Percentiles rank a stretch among this genome's conserved stretches.
Evolutionary conservation across 2,888 invertebrate species (phyloP).

Genomic region (Apamea sordens): DNA sequence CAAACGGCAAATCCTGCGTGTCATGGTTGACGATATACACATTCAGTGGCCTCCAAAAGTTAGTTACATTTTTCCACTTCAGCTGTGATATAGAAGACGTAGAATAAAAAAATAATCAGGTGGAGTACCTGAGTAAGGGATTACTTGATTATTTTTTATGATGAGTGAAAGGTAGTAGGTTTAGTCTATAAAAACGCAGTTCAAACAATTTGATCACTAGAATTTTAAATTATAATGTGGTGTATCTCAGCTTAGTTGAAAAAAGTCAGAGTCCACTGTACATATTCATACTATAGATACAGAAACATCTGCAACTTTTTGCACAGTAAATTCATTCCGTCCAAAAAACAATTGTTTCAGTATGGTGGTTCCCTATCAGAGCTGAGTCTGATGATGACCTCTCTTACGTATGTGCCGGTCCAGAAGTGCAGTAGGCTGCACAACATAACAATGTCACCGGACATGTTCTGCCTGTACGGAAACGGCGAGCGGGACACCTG

Average conservation of each 20-base stretch:
- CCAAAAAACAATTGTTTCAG: slow-evolving; percentile 69
- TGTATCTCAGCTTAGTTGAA: background rate
- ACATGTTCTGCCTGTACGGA: slow-evolving; percentile 86
- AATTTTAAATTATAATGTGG: background rate
- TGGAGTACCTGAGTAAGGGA: no score
- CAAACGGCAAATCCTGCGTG: background rate
- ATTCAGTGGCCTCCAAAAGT: no score
- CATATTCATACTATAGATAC: background rate
- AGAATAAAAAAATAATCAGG: no score
- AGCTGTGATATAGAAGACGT: no score
- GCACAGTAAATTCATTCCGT: background rate
- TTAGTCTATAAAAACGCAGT: background rate
- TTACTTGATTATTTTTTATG: no score
- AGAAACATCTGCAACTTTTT: background rate
- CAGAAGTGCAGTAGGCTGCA: slow-evolving; percentile 73
- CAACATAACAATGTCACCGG: slow-evolving; percentile 68
- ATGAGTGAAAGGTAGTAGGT: no score
- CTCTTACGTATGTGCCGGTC: slow-evolving; percentile 71
- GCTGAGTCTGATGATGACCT: slow-evolving; percentile 75
- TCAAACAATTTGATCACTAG: background rate
- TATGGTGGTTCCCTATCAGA: slow-evolving; percentile 77
- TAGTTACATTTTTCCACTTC: no score
- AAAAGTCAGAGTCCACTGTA: background rate
- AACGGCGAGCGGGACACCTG: slow-evolving; percentile 79
- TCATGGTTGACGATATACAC: background rate